Conservation (phyloP, 2,888 invertebrate species). For the Sarcophaga variegata region DNA sequence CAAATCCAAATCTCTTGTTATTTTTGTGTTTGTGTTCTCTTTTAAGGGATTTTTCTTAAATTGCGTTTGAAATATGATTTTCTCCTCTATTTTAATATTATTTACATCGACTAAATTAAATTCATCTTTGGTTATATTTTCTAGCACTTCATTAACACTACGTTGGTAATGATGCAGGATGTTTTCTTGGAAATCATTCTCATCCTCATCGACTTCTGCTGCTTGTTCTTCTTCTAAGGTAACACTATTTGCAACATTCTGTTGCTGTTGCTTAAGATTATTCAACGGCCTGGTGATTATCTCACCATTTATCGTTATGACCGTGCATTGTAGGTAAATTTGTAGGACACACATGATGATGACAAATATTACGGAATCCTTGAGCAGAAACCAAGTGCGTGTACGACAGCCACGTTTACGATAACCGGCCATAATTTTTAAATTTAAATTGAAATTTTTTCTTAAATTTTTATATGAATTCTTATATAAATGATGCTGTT, state of each 20-base stretch:
- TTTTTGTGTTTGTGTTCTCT: constrained; percentile 23
- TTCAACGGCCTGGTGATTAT: background rate
- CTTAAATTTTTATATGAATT: too few species aligned
- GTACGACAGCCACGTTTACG: constrained; percentile 73
- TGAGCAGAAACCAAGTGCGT: constrained; percentile 75
- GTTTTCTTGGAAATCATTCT: constrained; percentile 26
- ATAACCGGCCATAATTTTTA: constrained; percentile 75
- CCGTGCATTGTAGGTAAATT: constrained; percentile 48
- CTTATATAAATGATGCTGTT: constrained; percentile 28
- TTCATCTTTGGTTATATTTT: constrained; percentile 67
- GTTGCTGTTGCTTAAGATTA: constrained; percentile 19
- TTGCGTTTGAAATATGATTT: constrained; percentile 63
- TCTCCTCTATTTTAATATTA: constrained; percentile 63
- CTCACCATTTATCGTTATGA: constrained; percentile 35
- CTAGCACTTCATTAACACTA: constrained; percentile 20
- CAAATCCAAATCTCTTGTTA: constrained; percentile 34
- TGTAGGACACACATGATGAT: constrained; percentile 71
- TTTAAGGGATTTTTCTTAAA: constrained; percentile 54
- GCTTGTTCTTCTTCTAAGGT: background rate
- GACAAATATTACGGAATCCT: constrained; percentile 75
- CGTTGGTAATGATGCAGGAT: background rate
- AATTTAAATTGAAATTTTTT: background rate
- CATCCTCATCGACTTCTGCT: background rate
- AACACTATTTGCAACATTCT: background rate
- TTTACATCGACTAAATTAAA: constrained; percentile 66